Base-by-base conservation (phyloP, 2,113 vertebrate species). In the Barnardius zonarius region DNA sequence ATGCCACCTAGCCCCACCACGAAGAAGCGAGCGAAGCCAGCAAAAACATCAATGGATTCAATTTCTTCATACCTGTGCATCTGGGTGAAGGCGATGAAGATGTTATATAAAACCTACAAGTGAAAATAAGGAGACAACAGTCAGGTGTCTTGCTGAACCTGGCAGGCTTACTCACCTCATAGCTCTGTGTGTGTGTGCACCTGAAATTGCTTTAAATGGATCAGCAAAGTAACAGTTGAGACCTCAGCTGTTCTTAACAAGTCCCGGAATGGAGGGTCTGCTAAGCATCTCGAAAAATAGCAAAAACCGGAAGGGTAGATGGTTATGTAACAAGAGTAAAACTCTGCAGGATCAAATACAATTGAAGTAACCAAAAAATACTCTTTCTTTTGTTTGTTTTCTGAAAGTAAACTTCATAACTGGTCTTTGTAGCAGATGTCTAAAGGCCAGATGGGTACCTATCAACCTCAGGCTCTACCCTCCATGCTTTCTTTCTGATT, bases 1-100 rank as follows among this genome's bases (percentile, higher is more conserved):
- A 99, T 83, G 8, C 99, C 99, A 1, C 99, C 99, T 4, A 99
- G 78, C 8, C 99, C 98, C 31, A 99, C 99, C 49, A 99, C 97
- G 7, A 99, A 97, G 97, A 99, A 99, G 14, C 98, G 98, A 35
- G 98, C 98, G 43, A 99, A 98, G 54, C 99, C 99, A 49, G 99
- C 98, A 91, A 99, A 98, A 81, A 99, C 95, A 23, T 99, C 99
- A 2, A 98, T 92, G 0, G 98, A 95, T 86, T 98, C 98, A 17
- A 99, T 99, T 44, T 96, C 95, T 96, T 98, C 98, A 1, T 97
- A 98, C 85, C 90, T 98, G 19, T 98, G 98, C 99, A 99, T 99
- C 80, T 98, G 98, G 22, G 98, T 99, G 97, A 99, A 98, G 74
- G 98, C 98, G 43, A 97, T 99, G 97, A 99, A 98, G 93, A 99